Evolutionary conservation across 2,888 invertebrate genomes (phyloP), one percentile per base, ranked within the genome.

Genomic region (Dryocosmus kuriphilus): DNA sequence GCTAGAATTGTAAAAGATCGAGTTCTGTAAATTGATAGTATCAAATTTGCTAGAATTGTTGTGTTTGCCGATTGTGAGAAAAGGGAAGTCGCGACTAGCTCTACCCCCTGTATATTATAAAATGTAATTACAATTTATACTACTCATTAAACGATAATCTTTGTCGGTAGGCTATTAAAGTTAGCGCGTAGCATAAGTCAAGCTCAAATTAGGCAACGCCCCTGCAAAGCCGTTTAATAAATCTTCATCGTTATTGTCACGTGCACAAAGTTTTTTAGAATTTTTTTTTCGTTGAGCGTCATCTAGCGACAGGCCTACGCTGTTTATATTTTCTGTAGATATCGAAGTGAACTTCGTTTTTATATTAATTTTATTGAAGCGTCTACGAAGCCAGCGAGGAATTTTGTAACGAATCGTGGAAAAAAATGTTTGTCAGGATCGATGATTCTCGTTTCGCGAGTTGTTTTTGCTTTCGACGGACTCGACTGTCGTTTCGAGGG

Each of bases 91-190:
- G 81, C 78, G 81, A 78, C 74, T 55, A 81, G 78, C 79, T 77
- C 80, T 80, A 71, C 81, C 86, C 86, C 87, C 83, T 90, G 89
- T 90, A 89, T 87, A 90, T 89, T 90, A 85, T 89, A 89, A 87
- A 89, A 85, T 90, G 89, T 89, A 89, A 90, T 88, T 90, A 90
- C 87, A 87, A 88, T 90, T 89, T 89, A 88, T 89, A 90, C 87
- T 89, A 88, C 88, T 86, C 86, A 86, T 87, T 86, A 89, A 87
- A 88, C 83, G 88, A 87, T 88, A 89, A 71, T 85, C 85, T 87
- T 88, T 88, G 87, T 87, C 87, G 85, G 84, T 89, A 90, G 89
- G 87, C 83, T 88, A 88, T 86, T 85, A 86, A 79, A 85, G 86
- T 81, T 89, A 90, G 89, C 84, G 87, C 86, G 84, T 90, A 90